These are phyloP conservation scores for Pristionchus japonicus DNA, from an alignment of 2,888 invertebrate genomes.

Conservation along the genomic window DNA sequence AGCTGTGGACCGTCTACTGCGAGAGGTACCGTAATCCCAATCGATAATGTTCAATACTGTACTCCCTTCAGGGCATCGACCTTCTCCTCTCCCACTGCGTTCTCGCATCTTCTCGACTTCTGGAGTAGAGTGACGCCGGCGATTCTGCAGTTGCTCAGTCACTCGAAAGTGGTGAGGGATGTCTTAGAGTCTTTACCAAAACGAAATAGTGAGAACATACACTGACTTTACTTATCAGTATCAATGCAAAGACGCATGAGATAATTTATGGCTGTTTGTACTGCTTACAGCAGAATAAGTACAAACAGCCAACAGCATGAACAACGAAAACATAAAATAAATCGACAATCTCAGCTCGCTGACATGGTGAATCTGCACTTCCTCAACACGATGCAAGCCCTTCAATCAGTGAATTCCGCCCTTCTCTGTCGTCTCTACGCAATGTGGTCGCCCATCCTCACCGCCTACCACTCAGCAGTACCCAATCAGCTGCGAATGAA, in stretches of 20 bases:
- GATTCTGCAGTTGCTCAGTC: conserved; percentile 90
- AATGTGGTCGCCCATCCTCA: conserved; percentile 94
- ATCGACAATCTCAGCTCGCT: conserved; percentile 86
- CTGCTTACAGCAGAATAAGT: too few relatives aligned
- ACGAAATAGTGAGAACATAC: too few relatives aligned
- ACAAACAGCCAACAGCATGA: too few relatives aligned
- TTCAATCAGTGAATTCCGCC: conserved; percentile 82
- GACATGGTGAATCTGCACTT: conserved; percentile 98
- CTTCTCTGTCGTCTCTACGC: conserved; percentile 80
- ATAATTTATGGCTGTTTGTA: too few relatives aligned
- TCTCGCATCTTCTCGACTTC: conserved; percentile 86
- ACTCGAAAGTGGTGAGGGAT: conserved; percentile 86
- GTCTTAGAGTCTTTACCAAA: too few relatives aligned
- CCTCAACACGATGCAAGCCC: conserved; percentile 91
- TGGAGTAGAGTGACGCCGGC: conserved; percentile 98
- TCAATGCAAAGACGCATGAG: too few relatives aligned
- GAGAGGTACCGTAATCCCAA: conserved; percentile 78
- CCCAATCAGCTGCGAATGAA: conserved; percentile 69
- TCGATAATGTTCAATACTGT: background rate
- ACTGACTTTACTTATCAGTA: too few relatives aligned
- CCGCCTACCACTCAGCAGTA: conserved; percentile 89
- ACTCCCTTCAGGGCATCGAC: conserved; percentile 38
- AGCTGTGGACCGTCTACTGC: conserved; percentile 98
- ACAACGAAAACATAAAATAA: too few relatives aligned
- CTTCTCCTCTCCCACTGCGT: conserved; percentile 56